Conservation (phyloP, 23 tunicate species). For the Ciona savignyi region DNA sequence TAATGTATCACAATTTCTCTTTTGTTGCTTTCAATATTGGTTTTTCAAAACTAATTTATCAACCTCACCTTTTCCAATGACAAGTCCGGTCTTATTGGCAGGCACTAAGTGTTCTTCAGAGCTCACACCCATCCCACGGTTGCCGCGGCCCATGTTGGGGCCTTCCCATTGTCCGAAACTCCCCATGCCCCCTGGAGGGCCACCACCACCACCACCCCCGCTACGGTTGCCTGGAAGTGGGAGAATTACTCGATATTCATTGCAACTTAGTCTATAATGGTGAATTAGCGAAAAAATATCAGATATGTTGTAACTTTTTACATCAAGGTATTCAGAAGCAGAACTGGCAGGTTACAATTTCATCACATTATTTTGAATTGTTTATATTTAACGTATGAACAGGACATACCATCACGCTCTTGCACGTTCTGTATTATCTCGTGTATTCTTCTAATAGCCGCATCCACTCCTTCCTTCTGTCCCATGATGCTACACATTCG, state of each 20-base stretch:
- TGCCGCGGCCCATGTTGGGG: slow-evolving; percentile 46
- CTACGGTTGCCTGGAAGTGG: slow-evolving; percentile 8
- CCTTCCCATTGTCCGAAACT: slow-evolving; percentile 96
- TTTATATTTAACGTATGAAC: too few relatives aligned
- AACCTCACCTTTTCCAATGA: slow-evolving; percentile 91
- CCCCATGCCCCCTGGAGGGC: slow-evolving; percentile 37
- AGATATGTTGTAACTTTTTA: neutral
- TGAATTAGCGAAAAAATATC: neutral
- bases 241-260: neutral
- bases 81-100: slow-evolving; percentile 93
- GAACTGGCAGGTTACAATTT: slow-evolving; percentile 30
- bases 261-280: neutral
- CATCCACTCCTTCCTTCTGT: slow-evolving; percentile 74
- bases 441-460: slow-evolving; percentile 56
- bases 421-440: slow-evolving; percentile 84
- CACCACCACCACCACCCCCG: slow-evolving; percentile 24
- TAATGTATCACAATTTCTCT: too few relatives aligned
- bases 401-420: slow-evolving; percentile 51
- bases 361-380: too few relatives aligned
- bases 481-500: slow-evolving; percentile 89
- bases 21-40: too few relatives aligned
- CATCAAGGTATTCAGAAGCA: slow-evolving; percentile 40
- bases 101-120: slow-evolving; percentile 89
- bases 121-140: slow-evolving; percentile 16
- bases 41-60: too few relatives aligned